Conservation (phyloP, 1,140 invertebrate species). For the Orchestia grillus region DNA sequence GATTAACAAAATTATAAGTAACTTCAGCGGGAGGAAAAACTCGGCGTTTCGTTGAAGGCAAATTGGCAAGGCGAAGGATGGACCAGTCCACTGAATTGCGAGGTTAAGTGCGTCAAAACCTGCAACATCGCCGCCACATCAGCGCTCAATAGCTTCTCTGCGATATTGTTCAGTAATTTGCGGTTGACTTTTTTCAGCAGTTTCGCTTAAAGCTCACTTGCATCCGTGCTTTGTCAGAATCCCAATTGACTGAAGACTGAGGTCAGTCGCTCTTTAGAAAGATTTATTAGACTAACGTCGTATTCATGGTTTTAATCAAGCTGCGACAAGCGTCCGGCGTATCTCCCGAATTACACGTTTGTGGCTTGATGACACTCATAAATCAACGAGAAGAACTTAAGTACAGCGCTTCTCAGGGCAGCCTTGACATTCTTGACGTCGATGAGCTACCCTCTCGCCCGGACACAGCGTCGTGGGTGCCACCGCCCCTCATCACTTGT, state of each 20-base stretch:
- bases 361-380: slow-evolving; percentile 15
- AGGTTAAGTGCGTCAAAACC: background rate
- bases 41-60: background rate
- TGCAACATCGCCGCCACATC: background rate
- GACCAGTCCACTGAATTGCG: background rate
- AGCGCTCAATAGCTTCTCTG: background rate
- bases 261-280: background rate
- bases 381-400: background rate
- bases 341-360: slow-evolving; percentile 18
- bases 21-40: background rate
- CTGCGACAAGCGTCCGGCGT: slow-evolving; percentile 22
- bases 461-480: background rate
- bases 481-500: too few relatives aligned
- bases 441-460: background rate
- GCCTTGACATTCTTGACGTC: slow-evolving; percentile 21
- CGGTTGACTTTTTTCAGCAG: background rate
- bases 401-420: background rate
- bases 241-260: background rate
- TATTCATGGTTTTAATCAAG: slow-evolving; percentile 30
- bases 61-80: background rate
- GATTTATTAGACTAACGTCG: background rate
- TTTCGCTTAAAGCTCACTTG: background rate
- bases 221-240: background rate
- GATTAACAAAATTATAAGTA: background rate
- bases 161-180: background rate